phyloP scores from a whole-genome alignment of 2,113 vertebrate genomes.

The human (Homo sapiens) region DNA sequence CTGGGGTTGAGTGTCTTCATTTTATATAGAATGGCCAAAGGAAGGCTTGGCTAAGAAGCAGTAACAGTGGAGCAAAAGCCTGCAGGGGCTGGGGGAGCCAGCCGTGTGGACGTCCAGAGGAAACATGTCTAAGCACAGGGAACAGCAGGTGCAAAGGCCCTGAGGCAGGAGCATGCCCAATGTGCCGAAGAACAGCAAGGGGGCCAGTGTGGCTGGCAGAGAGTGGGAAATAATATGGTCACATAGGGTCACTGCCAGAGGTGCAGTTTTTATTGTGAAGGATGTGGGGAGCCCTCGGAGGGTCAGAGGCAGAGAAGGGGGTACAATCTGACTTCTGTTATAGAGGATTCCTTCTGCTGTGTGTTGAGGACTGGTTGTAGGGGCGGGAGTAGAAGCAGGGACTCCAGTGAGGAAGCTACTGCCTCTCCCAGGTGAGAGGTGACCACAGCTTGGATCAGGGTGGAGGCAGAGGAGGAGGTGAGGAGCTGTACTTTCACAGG shows the following conservation, averaged over 20 bases:
- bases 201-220: not conserved
- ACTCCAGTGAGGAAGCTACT: not conserved
- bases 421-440: no score
- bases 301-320: not conserved
- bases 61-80: not conserved
- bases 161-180: not conserved
- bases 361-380: not conserved
- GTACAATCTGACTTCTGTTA: not conserved
- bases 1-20: not conserved
- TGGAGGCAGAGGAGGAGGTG: not conserved
- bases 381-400: not conserved
- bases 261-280: not conserved
- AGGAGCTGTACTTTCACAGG: not conserved
- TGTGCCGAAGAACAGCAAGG: no score
- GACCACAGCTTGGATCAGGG: not conserved
- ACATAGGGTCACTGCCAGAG: not conserved
- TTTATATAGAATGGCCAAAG: not conserved
- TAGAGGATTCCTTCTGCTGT: not conserved
- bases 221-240: not conserved
- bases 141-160: not conserved
- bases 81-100: not conserved
- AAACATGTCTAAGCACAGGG: not conserved
- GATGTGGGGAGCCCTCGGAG: not conserved
- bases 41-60: not conserved
- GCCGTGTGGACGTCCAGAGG: rapidly evolving